Conservation (phyloP, 2,797 vertebrate genomes). For the Bovichtus diacanthus region DNA sequence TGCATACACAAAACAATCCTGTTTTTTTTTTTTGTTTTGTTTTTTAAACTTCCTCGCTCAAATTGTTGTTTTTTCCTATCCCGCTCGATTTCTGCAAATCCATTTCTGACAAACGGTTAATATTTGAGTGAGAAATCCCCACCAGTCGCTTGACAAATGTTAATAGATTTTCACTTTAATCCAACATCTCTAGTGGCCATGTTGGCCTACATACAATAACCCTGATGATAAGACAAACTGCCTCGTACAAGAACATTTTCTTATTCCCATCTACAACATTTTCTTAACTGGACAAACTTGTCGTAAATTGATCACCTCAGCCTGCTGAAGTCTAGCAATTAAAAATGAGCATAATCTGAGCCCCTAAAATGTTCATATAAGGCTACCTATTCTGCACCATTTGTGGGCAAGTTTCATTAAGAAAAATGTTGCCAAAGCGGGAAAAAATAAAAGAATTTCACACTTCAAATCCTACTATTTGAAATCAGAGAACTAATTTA, state of each 20-base stretch:
- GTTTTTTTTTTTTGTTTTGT: not conserved
- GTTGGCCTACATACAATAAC: too few species aligned
- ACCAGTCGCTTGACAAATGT: not conserved
- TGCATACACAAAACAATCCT: not conserved
- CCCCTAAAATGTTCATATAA: too few species aligned
- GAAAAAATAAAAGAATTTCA: too few species aligned
- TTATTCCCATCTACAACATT: not conserved
- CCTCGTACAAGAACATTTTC: not conserved
- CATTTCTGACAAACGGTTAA: constrained; percentile 5
- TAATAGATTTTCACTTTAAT: not conserved
- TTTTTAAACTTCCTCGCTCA: not conserved
- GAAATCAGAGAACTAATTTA: too few species aligned
- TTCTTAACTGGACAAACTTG: not conserved
- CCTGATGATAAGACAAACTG: not conserved
- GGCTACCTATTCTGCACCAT: too few species aligned
- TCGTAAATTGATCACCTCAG: not conserved
- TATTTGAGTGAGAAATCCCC: not conserved
- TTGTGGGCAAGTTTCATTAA: too few species aligned
- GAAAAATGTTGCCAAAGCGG: too few species aligned
- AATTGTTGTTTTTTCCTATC: not conserved
- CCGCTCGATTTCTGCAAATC: not conserved
- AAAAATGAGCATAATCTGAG: too few species aligned
- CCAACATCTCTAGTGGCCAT: too few species aligned
- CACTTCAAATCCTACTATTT: too few species aligned
- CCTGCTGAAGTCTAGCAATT: not conserved